Evolutionary conservation across 2,113 vertebrate species (phyloP).

Genomic region (Bubalus kerabau): DNA sequence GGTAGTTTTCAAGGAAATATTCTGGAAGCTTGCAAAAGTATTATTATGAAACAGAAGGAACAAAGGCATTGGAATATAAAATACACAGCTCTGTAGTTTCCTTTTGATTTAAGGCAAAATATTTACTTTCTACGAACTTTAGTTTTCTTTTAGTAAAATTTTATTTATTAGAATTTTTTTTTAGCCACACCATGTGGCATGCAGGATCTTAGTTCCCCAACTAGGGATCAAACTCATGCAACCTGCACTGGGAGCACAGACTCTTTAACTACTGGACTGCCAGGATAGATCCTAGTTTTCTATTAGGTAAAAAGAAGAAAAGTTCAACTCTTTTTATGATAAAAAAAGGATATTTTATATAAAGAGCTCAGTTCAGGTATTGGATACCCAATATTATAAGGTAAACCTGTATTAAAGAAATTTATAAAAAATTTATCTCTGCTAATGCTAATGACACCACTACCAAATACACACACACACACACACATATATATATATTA

Average conservation of each 20-base stretch:
- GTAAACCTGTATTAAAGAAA: not conserved
- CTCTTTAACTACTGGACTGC: not conserved
- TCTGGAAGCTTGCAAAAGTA: not conserved
- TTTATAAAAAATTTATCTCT: constrained; percentile 13
- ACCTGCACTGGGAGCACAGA: not conserved
- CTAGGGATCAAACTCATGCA: not conserved
- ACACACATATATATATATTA: not conserved
- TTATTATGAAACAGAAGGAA: not conserved
- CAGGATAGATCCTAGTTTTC: not conserved
- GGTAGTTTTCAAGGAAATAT: not conserved
- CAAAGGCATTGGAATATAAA: not conserved
- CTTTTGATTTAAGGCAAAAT: not conserved
- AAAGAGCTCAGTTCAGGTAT: not conserved
- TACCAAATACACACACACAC: not conserved
- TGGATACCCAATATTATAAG: not conserved
- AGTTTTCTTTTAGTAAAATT: not conserved
- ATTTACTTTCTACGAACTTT: not conserved
- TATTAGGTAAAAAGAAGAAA: not conserved
- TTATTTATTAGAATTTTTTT: not conserved
- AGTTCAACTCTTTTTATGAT: not conserved
- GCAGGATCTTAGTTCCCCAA: not conserved
- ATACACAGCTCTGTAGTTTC: not conserved
- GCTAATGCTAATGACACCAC: not conserved
- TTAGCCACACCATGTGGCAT: not conserved
- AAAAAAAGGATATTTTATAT: not conserved